Base-by-base conservation (phyloP, 2,797 vertebrate species). In the Sciaenops ocellatus region DNA sequence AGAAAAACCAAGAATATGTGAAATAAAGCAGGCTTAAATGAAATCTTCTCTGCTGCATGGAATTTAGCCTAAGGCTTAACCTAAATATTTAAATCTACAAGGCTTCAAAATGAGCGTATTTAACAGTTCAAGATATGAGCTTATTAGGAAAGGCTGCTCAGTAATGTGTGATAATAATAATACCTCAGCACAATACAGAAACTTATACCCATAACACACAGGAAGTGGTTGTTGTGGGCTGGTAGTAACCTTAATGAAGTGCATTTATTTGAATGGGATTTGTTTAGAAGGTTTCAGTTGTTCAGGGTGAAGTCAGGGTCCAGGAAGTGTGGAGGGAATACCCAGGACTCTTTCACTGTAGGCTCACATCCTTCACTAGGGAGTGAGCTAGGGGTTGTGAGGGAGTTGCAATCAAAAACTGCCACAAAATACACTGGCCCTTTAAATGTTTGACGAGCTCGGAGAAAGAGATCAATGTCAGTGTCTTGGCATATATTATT, bases 111-210 rank as follows among this genome's bases (percentile, higher is more conserved):
- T 68, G 42, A 71, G 76, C 51, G 41, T 65, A 10, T 78, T 75
- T 63, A 80, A 42, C 34, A 44, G 17, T 73, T 26, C 0, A 30
- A 48, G 69, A 69, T 75, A 67, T 63, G 63, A 82, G 69, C 59
- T 57, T 17, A 75, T 67, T 75, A 68, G n/a, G 22, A 71, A 56
- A 73, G 16, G n/a, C 57, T 15, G 4, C 17, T 44, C 51, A 54
- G 72, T 74, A 75, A 89, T 61, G 60, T 83, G 78, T 46, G 66
- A 55, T 15, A 77, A 82, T 68, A 60, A 78, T 55, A 46, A 62
- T 46, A 59, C 26, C 17, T 61, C 51, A 46, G 41, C 44, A 72
- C 48, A 62, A 46, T 57, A 30, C 11, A 42, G 22, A 16, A 69
- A 28, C 16, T 15, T 13, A 10, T 20, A 54, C 42, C 8, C 20